Evolutionary conservation across 2,888 invertebrate genomes (phyloP), one percentile per base, ranked within the genome.

Genomic region (Meiosimyza platycephala): DNA sequence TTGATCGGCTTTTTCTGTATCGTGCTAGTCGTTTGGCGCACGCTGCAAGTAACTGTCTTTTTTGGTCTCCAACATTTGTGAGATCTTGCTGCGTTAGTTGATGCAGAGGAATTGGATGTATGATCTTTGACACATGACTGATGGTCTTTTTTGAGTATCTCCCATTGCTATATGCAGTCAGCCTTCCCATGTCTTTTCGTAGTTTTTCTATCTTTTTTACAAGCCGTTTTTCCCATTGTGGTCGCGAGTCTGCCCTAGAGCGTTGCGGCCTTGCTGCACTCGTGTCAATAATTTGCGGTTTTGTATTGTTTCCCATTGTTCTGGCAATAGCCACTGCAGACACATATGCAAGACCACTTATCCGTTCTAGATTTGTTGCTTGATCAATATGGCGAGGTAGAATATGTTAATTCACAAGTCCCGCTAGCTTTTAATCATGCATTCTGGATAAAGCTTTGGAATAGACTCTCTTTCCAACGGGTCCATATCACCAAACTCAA

Each of bases 1-100:
- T 64, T 48, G 47, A 47, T 48, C 48, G 64, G 16, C 65, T 65
- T 16, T 51, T 22, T 18, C 65, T 65, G 18, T 65, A 51, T 28
- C 65, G 50, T 28, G 51, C 65, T 28, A 65, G 28, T 28, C 65
- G 18, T 18, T 51, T 65, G n/a, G 50, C 48, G 15, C 28, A 28
- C 22, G n/a, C 62, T 33, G 62, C 62, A 15, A 62, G 47, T 33
- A 33, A 28, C 11, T 62, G 62, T n/a, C 40, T 62, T 40, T 18
- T 47, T 13, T 15, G n/a, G 13, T 62, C 15, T 62, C 16, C 47
- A 7, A 62, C 47, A 13, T 62, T 62, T 13, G 33, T 62, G 47
- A 62, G 11, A 7, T 40, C 62, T 62, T 62, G 62, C 62, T 13
- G 62, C 9, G 62, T 62, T 15, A 62, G 13, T 3, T 62, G 62